Evolutionary conservation across 1,140 invertebrate genomes (phyloP).

Genomic region (Hydropsyche tenuis): DNA sequence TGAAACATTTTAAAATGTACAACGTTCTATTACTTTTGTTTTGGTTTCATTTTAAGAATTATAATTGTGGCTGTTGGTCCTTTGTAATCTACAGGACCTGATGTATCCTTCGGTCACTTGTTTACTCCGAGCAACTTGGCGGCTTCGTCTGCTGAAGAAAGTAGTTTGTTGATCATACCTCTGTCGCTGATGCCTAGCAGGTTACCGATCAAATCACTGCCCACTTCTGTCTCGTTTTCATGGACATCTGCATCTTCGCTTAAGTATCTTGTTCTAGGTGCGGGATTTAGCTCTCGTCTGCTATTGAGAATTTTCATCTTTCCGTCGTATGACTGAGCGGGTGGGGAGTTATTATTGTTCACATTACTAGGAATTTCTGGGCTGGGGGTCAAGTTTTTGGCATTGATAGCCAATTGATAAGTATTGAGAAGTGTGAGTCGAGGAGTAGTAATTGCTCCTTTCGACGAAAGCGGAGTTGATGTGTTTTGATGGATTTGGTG

Average conservation of each 20-base stretch:
- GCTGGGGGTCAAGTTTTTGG: constrained; percentile 41
- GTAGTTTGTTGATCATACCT: constrained; percentile 84
- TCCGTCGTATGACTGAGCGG: constrained; percentile 60
- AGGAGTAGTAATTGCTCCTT: constrained; percentile 45
- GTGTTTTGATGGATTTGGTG: constrained; percentile 20
- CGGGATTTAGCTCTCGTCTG: constrained; percentile 50
- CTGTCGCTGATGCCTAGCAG: constrained; percentile 85
- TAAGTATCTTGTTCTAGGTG: constrained; percentile 58
- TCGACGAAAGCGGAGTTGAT: constrained; percentile 48
- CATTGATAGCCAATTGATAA: constrained; percentile 52
- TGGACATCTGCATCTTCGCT: constrained; percentile 60
- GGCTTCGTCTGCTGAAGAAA: constrained; percentile 85
- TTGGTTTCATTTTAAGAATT: constrained; percentile 24
- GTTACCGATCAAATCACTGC: constrained; percentile 85
- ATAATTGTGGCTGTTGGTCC: constrained; percentile 29
- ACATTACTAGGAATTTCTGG: constrained; percentile 61
- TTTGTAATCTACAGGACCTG: constrained; percentile 12
- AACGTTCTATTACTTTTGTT: not conserved
- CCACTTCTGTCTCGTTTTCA: constrained; percentile 63
- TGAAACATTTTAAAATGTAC: too few relatives aligned
- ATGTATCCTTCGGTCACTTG: constrained; percentile 62
- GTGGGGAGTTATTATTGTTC: constrained; percentile 63
- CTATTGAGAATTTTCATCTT: constrained; percentile 60
- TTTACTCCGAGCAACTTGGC: constrained; percentile 86
- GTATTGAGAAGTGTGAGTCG: constrained; percentile 48